A percentile compares a stretch with the other conserved stretches of the same genome.
These are phyloP conservation scores for Epinotia brunnichana DNA, from an alignment of 2,888 invertebrate species.

Conservation along the genomic window DNA sequence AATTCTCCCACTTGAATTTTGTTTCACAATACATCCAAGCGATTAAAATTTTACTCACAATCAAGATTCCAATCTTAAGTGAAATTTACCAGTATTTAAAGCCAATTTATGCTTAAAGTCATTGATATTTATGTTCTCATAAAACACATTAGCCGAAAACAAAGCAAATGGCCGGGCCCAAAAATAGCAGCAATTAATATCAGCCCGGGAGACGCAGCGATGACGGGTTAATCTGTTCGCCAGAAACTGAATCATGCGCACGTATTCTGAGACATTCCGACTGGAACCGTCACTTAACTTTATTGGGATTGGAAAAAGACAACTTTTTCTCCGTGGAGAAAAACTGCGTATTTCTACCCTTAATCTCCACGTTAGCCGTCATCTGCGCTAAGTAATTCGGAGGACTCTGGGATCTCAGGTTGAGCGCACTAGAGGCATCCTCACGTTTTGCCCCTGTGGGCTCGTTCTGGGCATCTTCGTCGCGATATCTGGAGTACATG, in stretches of 20 bases:
- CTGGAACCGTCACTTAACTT: not conserved
- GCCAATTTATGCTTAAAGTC: constrained; percentile 4
- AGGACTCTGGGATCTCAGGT: no score
- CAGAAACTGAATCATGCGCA: constrained; percentile 51
- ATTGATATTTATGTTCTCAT: constrained; percentile 27
- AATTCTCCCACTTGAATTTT: not conserved
- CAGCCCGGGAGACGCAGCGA: constrained; percentile 33
- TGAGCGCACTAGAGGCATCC: no score
- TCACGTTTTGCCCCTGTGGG: no score
- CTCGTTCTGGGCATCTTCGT: no score
- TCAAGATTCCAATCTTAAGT: constrained; percentile 2
- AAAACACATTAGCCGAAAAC: constrained; percentile 28
- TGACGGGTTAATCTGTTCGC: constrained; percentile 40
- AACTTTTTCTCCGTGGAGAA: no score
- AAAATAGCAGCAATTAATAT: constrained; percentile 47
- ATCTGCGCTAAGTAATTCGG: no score
- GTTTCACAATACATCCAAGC: not conserved
- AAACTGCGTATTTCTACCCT: no score
- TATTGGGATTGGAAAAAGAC: not conserved
- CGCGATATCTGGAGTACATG: no score
- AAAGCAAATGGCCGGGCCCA: constrained; percentile 33
- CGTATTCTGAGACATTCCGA: constrained; percentile 46
- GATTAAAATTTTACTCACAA: not conserved
- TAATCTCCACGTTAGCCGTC: no score
- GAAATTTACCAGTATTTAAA: not conserved